A percentile compares a stretch with the other conserved stretches of the same genome.
These are phyloP conservation scores for Columba janthina DNA, from an alignment of 2,113 vertebrate species.

Conservation along the genomic window DNA sequence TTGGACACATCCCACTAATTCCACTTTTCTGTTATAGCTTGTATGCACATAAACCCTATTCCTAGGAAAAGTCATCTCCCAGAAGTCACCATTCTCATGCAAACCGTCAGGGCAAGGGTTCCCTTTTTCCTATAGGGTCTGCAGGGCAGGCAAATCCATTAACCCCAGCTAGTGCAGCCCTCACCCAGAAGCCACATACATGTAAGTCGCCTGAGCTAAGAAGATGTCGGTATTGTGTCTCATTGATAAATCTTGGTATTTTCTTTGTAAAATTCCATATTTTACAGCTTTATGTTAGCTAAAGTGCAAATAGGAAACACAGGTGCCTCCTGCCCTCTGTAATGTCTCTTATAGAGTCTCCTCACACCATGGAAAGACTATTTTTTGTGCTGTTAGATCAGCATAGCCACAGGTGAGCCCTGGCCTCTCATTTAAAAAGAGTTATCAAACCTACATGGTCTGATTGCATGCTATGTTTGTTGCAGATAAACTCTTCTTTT, in stretches of 20 bases:
- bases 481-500: not conserved
- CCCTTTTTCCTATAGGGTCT: not conserved
- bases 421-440: not conserved
- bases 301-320: not conserved
- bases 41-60: not conserved
- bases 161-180: not conserved
- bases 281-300: not conserved
- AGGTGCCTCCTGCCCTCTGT: not conserved
- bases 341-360: not conserved
- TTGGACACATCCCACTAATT: not conserved
- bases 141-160: not conserved
- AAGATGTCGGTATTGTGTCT: not conserved
- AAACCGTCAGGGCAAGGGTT: not conserved
- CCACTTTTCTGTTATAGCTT: not conserved
- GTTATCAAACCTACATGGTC: not conserved
- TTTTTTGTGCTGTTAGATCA: not conserved
- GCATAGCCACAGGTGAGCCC: not conserved
- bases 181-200: not conserved
- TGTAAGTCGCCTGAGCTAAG: not conserved
- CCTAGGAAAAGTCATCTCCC: not conserved
- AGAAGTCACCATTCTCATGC: not conserved
- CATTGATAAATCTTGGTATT: not conserved
- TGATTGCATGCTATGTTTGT: not conserved
- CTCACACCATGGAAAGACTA: not conserved
- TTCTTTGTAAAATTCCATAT: not conserved